Conservation (phyloP, 1,140 invertebrate species). For the Aphelenchoides besseyi region DNA sequence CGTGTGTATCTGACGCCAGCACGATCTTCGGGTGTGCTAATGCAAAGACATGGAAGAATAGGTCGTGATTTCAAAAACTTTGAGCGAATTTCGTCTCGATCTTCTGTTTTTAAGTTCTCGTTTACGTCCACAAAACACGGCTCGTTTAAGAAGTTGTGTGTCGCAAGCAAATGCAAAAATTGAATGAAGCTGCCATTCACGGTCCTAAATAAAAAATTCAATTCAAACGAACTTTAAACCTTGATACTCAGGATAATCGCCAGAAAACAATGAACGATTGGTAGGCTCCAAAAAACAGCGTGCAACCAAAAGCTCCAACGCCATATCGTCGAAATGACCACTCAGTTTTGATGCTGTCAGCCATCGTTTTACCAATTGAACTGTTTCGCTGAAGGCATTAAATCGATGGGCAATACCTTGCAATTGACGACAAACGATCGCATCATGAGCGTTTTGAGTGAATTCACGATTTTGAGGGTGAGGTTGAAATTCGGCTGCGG, state of each 20-base stretch:
- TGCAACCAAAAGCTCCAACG: slow-evolving; percentile 7
- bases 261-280: neutral
- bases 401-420: neutral
- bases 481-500: neutral
- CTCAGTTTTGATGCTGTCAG: slow-evolving; percentile 5
- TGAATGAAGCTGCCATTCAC: neutral
- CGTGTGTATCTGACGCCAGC: neutral
- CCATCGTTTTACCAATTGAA: slow-evolving; percentile 15
- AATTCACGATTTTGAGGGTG: neutral
- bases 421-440: neutral
- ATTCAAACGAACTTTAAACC: neutral
- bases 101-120: slow-evolving; percentile 6
- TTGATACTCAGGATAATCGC: neutral
- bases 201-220: slow-evolving; percentile 8
- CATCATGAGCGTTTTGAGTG: slow-evolving; percentile 5
- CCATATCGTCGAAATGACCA: slow-evolving; percentile 7
- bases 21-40: slow-evolving; percentile 17
- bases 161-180: slow-evolving; percentile 4
- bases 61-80: slow-evolving; percentile 3
- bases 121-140: slow-evolving; percentile 15
- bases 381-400: neutral
- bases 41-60: neutral
- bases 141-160: slow-evolving; percentile 16
- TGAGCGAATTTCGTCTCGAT: neutral
- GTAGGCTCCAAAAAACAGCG: neutral